Evolutionary conservation across 2,888 invertebrate genomes (phyloP), one percentile per base, ranked within the genome.

Genomic region (Ethmia dodecea): DNA sequence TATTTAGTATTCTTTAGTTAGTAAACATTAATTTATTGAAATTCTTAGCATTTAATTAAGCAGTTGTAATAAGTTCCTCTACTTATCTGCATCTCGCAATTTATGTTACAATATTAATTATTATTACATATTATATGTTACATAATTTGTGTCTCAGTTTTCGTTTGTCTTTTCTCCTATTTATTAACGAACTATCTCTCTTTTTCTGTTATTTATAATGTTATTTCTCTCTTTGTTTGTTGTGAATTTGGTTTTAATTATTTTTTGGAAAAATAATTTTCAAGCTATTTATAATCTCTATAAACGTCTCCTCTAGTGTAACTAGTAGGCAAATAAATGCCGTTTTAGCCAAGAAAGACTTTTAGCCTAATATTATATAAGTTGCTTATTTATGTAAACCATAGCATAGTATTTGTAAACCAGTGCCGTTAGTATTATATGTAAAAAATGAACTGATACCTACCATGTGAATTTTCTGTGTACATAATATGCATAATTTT

Each of bases 1-100:
- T 86, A 86, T 86, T 80, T 77, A 83, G 80, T 81, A 81, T 81
- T 81, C 73, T 77, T 58, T 80, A 79, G 72, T 72, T 76, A 67
- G 55, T 71, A 66, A 70, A 69, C 60, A 63, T 72, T 84, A 80
- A 84, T 84, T 86, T 84, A 84, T 86, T 86, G 64, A 71, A 67
- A 54, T 60, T 39, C 14, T 55, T 77, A 76, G 73, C 59, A 56
- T 58, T 47, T 83, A n/a, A n/a, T n/a, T n/a, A 76, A 76, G 77
- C 47, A 50, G 55, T 59, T 64, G 58, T 60, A 49, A 63, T 68
- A 62, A 76, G 79, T 81, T 80, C 76, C 65, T 69, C 49, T 63
- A 60, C 57, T 58, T 67, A 64, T 55, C 48, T 43, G 35, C 10
- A 30, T 30, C 30, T 11, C 35, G 32, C 38, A 41, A 26, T 5